Evolutionary conservation across 2,113 vertebrate species (phyloP).

Genomic region (Hoplias malabaricus): DNA sequence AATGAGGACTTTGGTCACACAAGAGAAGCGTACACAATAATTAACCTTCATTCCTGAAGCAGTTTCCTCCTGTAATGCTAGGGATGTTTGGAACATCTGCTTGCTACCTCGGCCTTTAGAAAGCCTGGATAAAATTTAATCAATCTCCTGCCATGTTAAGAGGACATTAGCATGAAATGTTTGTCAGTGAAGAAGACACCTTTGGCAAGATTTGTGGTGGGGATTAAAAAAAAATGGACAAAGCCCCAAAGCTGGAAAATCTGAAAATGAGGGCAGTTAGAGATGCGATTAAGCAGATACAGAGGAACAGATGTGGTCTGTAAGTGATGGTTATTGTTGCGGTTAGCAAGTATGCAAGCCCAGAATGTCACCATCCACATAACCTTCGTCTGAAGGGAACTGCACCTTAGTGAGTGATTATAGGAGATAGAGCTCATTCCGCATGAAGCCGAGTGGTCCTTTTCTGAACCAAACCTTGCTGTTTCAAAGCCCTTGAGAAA

Average conservation of each 20-base stretch:
- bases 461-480: conserved; percentile 41
- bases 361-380: conserved; percentile 68
- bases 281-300: conserved; percentile 67
- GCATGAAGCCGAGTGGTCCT: conserved; percentile 61
- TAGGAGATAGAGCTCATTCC: conserved; percentile 61
- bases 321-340: conserved; percentile 69
- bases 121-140: conserved; percentile 49
- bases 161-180: conserved; percentile 51
- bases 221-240: conserved; percentile 51
- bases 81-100: conserved; percentile 56
- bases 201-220: conserved; percentile 55
- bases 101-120: conserved; percentile 47
- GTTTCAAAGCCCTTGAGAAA: conserved; percentile 62
- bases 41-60: conserved; percentile 62
- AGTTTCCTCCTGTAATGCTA: conserved; percentile 36
- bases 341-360: conserved; percentile 68
- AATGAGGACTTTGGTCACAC: conserved; percentile 59
- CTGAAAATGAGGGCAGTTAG: conserved; percentile 69
- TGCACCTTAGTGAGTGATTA: conserved; percentile 65
- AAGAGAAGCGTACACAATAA: conserved; percentile 50
- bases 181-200: conserved; percentile 56
- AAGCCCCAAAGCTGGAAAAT: conserved; percentile 58
- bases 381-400: conserved; percentile 69
- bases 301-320: conserved; percentile 71
- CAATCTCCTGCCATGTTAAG: conserved; percentile 51